phyloP scores from a whole-genome alignment of 2,113 vertebrate genomes.

The Esox niger region DNA sequence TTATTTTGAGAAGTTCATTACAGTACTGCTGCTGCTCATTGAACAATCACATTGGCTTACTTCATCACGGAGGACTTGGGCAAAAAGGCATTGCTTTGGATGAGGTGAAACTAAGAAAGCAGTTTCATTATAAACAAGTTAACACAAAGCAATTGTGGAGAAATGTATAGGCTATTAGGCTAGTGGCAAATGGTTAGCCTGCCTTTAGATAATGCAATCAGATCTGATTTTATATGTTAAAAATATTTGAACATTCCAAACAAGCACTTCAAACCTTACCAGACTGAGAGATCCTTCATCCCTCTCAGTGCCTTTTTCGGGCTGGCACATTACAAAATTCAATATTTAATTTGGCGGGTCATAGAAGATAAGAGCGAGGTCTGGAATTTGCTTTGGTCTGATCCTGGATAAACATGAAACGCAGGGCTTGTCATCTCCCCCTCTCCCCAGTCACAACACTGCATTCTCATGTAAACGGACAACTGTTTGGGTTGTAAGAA shows the following conservation, averaged over 20 bases:
- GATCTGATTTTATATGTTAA: neutral
- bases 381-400: conserved; percentile 74
- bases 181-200: neutral
- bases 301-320: conserved; percentile 53
- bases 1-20: neutral
- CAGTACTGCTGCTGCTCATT: neutral
- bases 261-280: neutral
- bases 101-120: neutral
- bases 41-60: neutral
- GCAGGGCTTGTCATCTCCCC: conserved; percentile 71
- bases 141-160: neutral
- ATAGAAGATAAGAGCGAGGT: conserved; percentile 68
- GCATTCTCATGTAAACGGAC: conserved; percentile 77
- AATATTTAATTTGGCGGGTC: conserved; percentile 84
- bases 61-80: no score
- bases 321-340: conserved; percentile 76
- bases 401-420: conserved; percentile 78
- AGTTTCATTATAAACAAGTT: neutral
- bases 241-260: neutral
- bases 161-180: neutral
- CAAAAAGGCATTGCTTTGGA: no score
- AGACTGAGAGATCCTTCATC: neutral
- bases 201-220: neutral
- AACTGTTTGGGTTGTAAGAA: conserved; percentile 78
- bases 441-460: conserved; percentile 80